A percentile compares a stretch with the other conserved stretches of the same genome.
phyloP scores from a whole-genome alignment of 2,888 invertebrate species.

The Rhopalosiphum nymphaeae region DNA sequence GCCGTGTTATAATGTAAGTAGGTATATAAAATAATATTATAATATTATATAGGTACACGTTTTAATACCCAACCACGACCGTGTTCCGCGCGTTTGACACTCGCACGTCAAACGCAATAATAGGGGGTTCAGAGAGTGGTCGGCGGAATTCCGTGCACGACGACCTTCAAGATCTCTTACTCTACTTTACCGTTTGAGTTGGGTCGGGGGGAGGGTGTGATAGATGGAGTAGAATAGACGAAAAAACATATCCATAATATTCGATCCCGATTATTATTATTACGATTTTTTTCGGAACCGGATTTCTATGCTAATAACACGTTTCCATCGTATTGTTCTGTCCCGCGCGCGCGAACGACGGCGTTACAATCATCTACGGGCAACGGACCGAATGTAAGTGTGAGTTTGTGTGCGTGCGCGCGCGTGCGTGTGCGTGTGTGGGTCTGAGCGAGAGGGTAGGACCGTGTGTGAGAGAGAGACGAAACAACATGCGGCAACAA shows the following conservation, averaged over 20 bases:
- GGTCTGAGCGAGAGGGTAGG: background rate
- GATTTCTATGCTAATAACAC: constrained; percentile 58
- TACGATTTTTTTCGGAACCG: constrained; percentile 46
- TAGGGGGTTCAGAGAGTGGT: background rate
- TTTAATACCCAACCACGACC: too few relatives aligned
- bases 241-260: background rate
- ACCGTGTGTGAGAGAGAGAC: background rate
- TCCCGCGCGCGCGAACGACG: constrained; percentile 19
- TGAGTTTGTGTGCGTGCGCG: background rate
- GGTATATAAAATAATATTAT: too few relatives aligned
- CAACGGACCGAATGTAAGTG: constrained; percentile 43
- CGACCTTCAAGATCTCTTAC: background rate
- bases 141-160: background rate
- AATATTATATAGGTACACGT: too few relatives aligned
- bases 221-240: background rate
- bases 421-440: background rate
- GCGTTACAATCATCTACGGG: constrained; percentile 59
- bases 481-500: constrained; percentile 61
- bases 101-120: background rate
- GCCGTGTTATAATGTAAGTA: too few relatives aligned
- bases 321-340: constrained; percentile 51
- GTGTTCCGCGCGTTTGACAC: too few relatives aligned
- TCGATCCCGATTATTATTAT: constrained; percentile 33
- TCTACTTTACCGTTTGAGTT: background rate
- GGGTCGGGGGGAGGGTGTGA: background rate